phyloP scores from a whole-genome alignment of 1,140 invertebrate species.

The Pseudobourletiella spinata region DNA sequence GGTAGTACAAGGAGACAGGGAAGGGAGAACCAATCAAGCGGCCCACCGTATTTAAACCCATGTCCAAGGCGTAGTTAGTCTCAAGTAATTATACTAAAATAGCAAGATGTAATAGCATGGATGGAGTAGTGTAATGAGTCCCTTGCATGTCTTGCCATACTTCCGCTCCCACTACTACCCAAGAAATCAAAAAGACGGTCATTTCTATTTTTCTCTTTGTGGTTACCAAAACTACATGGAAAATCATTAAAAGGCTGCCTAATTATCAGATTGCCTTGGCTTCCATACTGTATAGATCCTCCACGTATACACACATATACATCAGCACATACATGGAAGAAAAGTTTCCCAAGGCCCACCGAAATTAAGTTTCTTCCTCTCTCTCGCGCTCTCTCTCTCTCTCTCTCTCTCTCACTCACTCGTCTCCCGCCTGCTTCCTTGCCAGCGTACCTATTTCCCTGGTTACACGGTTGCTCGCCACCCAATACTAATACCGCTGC shows the following conservation, averaged over 20 bases:
- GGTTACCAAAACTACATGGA: conserved; percentile 23
- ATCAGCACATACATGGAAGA: background rate
- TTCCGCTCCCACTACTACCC: conserved; percentile 25
- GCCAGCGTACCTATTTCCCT: background rate
- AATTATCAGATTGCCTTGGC: conserved; percentile 33
- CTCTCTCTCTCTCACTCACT: background rate
- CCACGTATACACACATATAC: background rate
- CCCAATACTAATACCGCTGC: no score
- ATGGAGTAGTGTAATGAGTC: conserved; percentile 32
- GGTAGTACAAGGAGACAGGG: background rate
- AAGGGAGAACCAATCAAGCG: background rate
- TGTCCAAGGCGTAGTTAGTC: conserved; percentile 13
- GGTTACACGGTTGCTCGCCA: no score
- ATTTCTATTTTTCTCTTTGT: conserved; percentile 24
- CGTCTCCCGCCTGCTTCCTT: no score
- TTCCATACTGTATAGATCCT: conserved; percentile 3
- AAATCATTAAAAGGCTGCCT: conserved; percentile 35
- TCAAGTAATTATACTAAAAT: conserved; percentile 36
- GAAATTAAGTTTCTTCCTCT: conserved; percentile 25
- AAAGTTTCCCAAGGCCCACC: conserved; percentile 18
- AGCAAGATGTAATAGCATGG: conserved; percentile 31
- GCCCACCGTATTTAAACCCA: background rate
- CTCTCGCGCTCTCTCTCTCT: background rate
- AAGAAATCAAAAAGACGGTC: conserved; percentile 33
- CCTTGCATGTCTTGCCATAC: conserved; percentile 31